Evolutionary conservation across 2,113 vertebrate genomes (phyloP), one percentile per base, ranked within the genome.

Genomic region (Bujurquina vittata): DNA sequence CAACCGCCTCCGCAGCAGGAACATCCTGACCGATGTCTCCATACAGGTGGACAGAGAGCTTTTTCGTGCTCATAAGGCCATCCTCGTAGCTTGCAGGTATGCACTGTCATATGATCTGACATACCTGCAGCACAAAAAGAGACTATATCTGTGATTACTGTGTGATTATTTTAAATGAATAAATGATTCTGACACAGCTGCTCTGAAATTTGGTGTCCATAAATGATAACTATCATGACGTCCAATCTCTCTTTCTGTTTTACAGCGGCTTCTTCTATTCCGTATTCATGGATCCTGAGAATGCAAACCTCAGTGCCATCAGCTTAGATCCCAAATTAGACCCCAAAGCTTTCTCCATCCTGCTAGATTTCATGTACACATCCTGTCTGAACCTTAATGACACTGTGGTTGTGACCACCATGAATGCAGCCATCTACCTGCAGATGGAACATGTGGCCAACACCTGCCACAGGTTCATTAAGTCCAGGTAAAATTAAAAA

Each of bases 361-460:
- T 99, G 54, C 91, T 99, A 87, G 98, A 99, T 87, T 99, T 99
- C 92, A 99, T 99, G 98, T 99, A 99, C 95, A 99, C 98, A 0
- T 99, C 98, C 49, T 97, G 97, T 60, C 96, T 99, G 83, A 97
- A 97, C 61, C 93, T 99, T 72, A 96, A 97, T 31, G 97, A 99
- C 76, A 95, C 91, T 84, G 95, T 96, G 80, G 97, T 97, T 82
- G 90, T 97, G 93, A 96, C 96, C 0, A 97, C 97, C 80, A 96
- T 99, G 97, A 96, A 96, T 87, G 96, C 97, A 12, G 98, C 98
- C 0, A 91, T 98, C 77, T 98, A 98, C 89, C 94, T 99, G 75
- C 97, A 99, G 94, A 99, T 99, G 98, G 98, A 99, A 35, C 98
- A 99, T 0, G 98, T 99, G 20, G 98, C 97, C 26, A 97, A 99